These are phyloP conservation scores for Embiotoca jacksoni DNA, from an alignment of 2,113 vertebrate species.

Conservation along the genomic window DNA sequence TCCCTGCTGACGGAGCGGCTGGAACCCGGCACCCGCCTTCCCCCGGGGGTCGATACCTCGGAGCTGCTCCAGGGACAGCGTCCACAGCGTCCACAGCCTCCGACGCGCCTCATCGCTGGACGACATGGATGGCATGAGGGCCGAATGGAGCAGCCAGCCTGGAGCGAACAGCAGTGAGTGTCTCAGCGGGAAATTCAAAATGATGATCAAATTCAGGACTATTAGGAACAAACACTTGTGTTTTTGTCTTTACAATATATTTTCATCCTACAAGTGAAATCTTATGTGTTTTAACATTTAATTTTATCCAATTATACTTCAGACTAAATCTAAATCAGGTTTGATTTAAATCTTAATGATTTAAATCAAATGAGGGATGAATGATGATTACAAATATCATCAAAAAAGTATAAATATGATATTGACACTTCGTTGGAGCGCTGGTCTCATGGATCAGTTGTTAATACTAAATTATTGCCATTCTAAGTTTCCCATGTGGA, in stretches of 20 bases:
- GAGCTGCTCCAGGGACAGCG: constrained; percentile 79
- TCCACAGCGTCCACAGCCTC: constrained; percentile 86
- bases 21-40: constrained; percentile 77
- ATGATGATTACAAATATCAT: too few relatives aligned
- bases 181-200: not conserved
- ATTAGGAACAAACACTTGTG: not conserved
- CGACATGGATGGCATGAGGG: constrained; percentile 88
- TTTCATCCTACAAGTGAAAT: not conserved
- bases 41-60: constrained; percentile 79
- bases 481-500: too few relatives aligned
- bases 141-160: constrained; percentile 84
- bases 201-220: constrained; percentile 13
- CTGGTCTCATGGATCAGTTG: too few relatives aligned
- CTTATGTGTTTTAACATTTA: too few relatives aligned
- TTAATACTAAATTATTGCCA: too few relatives aligned
- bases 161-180: constrained; percentile 85
- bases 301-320: too few relatives aligned
- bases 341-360: too few relatives aligned
- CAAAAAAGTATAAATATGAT: too few relatives aligned
- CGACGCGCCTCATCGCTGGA: constrained; percentile 90
- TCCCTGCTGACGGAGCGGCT: constrained; percentile 75
- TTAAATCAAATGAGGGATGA: too few relatives aligned
- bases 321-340: too few relatives aligned
- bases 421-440: too few relatives aligned
- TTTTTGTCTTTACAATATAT: not conserved